These are phyloP conservation scores for Cryptoblepharus egeriae DNA, from an alignment of 2,797 vertebrate species.

Conservation along the genomic window DNA sequence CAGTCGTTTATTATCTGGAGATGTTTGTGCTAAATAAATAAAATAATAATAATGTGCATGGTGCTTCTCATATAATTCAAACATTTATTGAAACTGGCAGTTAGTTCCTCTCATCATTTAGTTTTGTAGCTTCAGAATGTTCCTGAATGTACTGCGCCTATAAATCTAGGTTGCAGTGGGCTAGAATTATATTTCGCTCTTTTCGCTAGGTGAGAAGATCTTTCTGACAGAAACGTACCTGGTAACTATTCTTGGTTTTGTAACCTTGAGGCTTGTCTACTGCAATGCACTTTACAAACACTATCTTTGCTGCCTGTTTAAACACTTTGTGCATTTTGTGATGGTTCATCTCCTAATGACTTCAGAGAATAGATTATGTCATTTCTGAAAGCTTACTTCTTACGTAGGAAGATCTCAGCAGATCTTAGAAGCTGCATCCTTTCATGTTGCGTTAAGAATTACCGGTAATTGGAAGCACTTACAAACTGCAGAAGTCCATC, in stretches of 20 bases:
- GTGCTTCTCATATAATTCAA: neutral
- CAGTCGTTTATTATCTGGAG: neutral
- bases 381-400: neutral
- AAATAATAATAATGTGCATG: too few species aligned
- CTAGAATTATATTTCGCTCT: neutral
- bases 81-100: neutral
- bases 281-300: neutral
- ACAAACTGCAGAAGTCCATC: neutral
- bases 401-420: neutral
- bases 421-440: neutral
- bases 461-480: neutral
- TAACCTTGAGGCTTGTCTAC: neutral
- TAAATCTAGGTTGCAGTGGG: neutral
- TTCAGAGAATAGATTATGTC: neutral
- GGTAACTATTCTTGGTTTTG: neutral
- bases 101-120: neutral
- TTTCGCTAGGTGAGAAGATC: neutral
- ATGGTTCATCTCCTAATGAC: neutral
- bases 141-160: neutral
- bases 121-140: neutral
- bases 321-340: neutral
- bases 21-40: too few species aligned
- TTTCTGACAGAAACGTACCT: neutral
- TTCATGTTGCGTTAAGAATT: neutral
- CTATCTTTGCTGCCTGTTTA: neutral